phyloP scores from a whole-genome alignment of 2,888 invertebrate genomes.

The Bugula neritina region DNA sequence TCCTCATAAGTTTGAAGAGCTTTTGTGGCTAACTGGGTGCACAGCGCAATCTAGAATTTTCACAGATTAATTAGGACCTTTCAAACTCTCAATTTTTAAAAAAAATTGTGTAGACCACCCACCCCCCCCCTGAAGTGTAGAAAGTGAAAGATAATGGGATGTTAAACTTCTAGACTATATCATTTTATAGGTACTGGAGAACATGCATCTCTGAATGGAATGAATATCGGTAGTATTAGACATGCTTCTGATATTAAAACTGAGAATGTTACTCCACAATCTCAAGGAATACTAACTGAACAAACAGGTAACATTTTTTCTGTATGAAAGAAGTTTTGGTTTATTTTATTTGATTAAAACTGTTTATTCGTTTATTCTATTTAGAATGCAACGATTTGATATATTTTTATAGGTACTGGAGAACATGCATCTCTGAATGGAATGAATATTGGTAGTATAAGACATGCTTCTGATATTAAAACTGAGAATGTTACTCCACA shows the following conservation, averaged over 20 bases:
- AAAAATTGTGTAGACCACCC: no score
- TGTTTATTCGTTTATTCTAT: neutral
- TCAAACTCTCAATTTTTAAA: no score
- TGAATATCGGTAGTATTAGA: neutral
- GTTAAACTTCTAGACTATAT: no score
- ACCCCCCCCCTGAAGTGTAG: no score
- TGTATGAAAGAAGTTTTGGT: no score
- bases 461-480: neutral
- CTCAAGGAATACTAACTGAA: neutral
- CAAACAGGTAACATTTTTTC: neutral
- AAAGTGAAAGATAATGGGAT: no score
- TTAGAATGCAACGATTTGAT: no score
- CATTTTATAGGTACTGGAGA: slow-evolving; percentile 29
- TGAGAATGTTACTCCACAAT: neutral
- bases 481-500: neutral
- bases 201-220: slow-evolving; percentile 18
- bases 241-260: slow-evolving; percentile 1
- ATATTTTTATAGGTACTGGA: neutral
- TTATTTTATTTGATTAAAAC: no score
- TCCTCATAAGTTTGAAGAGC: no score
- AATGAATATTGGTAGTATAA: slow-evolving; percentile 2
- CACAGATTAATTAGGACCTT: no score
- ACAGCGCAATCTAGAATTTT: no score
- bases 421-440: slow-evolving; percentile 4
- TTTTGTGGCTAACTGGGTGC: no score